Evolutionary conservation across 2,888 invertebrate genomes (phyloP), one percentile per base, ranked within the genome.

Genomic region (Dynastes tityus): DNA sequence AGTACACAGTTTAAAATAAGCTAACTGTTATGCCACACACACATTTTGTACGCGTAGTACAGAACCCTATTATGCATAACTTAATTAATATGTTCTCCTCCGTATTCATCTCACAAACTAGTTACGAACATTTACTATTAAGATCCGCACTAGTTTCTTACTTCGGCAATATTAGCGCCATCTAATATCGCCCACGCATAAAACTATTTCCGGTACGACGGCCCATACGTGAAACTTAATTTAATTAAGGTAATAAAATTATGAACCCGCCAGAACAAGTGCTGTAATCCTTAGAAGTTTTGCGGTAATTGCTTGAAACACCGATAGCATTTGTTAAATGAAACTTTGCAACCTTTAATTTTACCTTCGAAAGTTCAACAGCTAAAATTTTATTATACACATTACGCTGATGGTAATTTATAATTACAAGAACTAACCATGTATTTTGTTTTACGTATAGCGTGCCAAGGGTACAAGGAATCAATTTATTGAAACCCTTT

Each of bases 221-320:
- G 58, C 61, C 73, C 58, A 73, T 73, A 73, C 58, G 58, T 73
- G 73, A 73, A 73, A 73, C 58, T 73, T 73, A 58, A 73, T 73
- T 73, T 73, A 73, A 73, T 73, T 73, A 73, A 73, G 37, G 73
- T 73, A 73, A 73, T 73, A 73, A 73, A 73, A 73, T 73, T 73
- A 73, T 73, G 73, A 73, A 61, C 58, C 73, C 58, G 37, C 22
- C 22, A 22, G 73, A 61, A 58, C 73, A 73, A 73, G 58, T 58
- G 58, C 16, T 16, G 61, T 73, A 73, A 73, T 73, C 58, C 73
- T 61, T 40, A 58, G 73, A 73, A 73, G 53, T 73, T 73, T 73
- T 73, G 58, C 40, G 29, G 29, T 73, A 73, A 73, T 73, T 58
- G 58, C 58, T 73, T 73, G 73, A 73, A 73, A 73, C 73, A 40